Evolutionary conservation across 2,113 vertebrate genomes (phyloP).

Genomic region (Bos taurus): DNA sequence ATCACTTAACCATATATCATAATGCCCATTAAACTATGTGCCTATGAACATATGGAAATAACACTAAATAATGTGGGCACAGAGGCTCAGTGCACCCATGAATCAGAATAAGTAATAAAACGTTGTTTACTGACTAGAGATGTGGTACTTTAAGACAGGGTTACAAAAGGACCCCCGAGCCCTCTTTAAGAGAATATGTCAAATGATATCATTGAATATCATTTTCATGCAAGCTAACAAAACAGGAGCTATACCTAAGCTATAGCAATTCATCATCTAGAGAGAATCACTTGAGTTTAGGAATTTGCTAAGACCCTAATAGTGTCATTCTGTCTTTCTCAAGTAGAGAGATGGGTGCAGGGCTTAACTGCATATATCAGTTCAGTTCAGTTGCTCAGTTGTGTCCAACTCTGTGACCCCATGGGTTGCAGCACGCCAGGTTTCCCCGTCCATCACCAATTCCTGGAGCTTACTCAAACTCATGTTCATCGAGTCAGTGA

Average conservation of each 20-base stretch:
- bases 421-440: neutral
- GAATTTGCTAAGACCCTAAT: slow-evolving; percentile 24
- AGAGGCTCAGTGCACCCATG: slow-evolving; percentile 44
- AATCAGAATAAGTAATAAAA: slow-evolving; percentile 59
- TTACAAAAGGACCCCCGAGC: slow-evolving; percentile 34
- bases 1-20: slow-evolving; percentile 43
- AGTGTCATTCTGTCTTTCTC: slow-evolving; percentile 21
- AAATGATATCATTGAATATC: slow-evolving; percentile 9
- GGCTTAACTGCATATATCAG: neutral
- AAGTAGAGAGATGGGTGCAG: neutral
- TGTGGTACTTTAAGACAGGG: slow-evolving; percentile 18
- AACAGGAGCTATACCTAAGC: neutral
- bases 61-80: slow-evolving; percentile 57
- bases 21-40: slow-evolving; percentile 57
- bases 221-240: slow-evolving; percentile 4
- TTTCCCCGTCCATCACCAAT: neutral
- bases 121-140: slow-evolving; percentile 39
- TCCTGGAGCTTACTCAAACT: neutral
- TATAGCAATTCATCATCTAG: neutral
- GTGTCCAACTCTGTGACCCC: neutral
- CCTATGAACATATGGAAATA: slow-evolving; percentile 57
- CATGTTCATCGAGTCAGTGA: neutral
- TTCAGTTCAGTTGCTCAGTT: neutral
- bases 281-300: slow-evolving; percentile 15
- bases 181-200: slow-evolving; percentile 35